Evolutionary conservation across 2,888 invertebrate species (phyloP).

Genomic region (Pollenia angustigena): DNA sequence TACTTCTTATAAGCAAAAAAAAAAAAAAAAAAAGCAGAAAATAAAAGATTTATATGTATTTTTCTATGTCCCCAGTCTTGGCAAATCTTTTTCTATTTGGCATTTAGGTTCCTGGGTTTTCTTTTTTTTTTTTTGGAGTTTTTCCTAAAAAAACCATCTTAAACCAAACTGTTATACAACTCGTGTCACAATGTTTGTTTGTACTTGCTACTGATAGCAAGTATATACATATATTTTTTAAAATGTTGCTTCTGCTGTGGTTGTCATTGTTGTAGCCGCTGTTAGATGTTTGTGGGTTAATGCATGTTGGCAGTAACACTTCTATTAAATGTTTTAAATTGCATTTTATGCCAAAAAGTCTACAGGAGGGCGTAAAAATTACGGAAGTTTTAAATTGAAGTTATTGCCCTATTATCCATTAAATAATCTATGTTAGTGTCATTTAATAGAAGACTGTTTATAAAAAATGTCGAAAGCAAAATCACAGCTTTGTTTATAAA

Average conservation of each 20-base stretch:
- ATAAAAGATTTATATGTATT: constrained; percentile 69
- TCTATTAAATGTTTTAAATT: constrained; percentile 67
- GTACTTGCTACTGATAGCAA: constrained; percentile 52
- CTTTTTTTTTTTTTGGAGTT: constrained; percentile 3
- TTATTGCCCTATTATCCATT: constrained; percentile 65
- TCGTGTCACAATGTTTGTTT: constrained; percentile 27
- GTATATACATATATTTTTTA: constrained; percentile 38
- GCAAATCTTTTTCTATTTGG: constrained; percentile 58
- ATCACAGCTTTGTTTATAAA: background rate
- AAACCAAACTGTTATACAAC: background rate
- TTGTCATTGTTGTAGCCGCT: constrained; percentile 27
- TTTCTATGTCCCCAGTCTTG: constrained; percentile 55
- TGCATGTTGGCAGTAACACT: constrained; percentile 69
- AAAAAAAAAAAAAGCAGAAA: background rate
- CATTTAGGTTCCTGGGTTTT: constrained; percentile 28
- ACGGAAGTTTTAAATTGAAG: constrained; percentile 66
- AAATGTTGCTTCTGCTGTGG: constrained; percentile 23
- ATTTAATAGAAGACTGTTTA: constrained; percentile 37
- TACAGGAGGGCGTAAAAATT: constrained; percentile 58
- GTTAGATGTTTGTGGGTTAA: constrained; percentile 53
- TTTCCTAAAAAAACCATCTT: constrained; percentile 20
- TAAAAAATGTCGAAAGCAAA: constrained; percentile 7
- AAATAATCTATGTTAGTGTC: constrained; percentile 64
- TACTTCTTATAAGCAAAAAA: constrained; percentile 10
- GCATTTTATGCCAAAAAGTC: constrained; percentile 68